Evolutionary conservation across 2,797 vertebrate species (phyloP).

Genomic region (Sebastolobus alascanus): DNA sequence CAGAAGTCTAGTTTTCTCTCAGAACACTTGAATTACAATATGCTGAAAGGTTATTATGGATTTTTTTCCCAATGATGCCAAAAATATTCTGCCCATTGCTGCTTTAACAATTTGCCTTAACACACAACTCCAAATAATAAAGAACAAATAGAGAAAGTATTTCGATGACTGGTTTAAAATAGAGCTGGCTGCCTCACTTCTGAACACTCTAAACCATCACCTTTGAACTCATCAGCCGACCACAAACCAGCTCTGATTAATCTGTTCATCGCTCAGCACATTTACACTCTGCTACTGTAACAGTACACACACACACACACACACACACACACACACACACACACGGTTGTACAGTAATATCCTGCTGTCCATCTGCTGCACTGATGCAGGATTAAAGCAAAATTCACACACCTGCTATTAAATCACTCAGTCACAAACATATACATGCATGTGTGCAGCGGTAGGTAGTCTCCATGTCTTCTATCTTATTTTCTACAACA

Average conservation of each 20-base stretch:
- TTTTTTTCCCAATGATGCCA: too few relatives aligned
- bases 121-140: not conserved
- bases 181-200: not conserved
- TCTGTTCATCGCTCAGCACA: constrained; percentile 37
- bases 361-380: constrained; percentile 39
- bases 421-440: not conserved
- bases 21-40: too few relatives aligned
- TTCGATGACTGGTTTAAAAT: not conserved
- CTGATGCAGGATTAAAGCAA: constrained; percentile 26
- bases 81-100: too few relatives aligned
- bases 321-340: constrained; percentile 1
- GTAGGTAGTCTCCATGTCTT: not conserved
- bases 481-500: not conserved
- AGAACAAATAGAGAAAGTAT: not conserved
- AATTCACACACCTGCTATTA: not conserved
- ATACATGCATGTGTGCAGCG: not conserved
- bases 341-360: constrained; percentile 10
- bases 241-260: constrained; percentile 42
- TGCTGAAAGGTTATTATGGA: too few relatives aligned
- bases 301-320: not conserved
- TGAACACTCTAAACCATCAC: constrained; percentile 24
- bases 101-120: not conserved
- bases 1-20: too few relatives aligned
- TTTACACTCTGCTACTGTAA: constrained; percentile 33
- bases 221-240: constrained; percentile 46